phyloP scores from a whole-genome alignment of 2,888 invertebrate genomes.

The Hofmannophila pseudospretella region DNA sequence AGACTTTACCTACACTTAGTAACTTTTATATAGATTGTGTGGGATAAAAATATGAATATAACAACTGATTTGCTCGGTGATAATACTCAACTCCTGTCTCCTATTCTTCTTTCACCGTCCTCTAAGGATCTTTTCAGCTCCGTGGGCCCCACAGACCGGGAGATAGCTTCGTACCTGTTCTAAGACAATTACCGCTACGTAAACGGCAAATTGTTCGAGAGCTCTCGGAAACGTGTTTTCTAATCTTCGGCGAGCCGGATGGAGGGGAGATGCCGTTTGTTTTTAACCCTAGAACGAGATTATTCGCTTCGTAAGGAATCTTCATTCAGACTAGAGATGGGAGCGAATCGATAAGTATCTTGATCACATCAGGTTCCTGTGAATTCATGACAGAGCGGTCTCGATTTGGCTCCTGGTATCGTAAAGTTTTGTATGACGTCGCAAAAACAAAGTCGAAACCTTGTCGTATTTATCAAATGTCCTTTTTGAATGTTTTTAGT shows the following conservation, averaged over 20 bases:
- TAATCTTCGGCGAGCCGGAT: constrained; percentile 56
- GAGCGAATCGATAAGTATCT: background rate
- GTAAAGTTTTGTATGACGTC: too few relatives aligned
- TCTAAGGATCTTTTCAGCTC: constrained; percentile 1
- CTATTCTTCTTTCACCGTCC: too few relatives aligned
- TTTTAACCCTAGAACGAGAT: constrained; percentile 40
- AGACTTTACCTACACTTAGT: too few relatives aligned
- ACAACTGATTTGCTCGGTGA: too few relatives aligned
- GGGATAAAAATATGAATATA: too few relatives aligned
- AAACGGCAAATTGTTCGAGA: constrained; percentile 71
- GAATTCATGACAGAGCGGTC: background rate
- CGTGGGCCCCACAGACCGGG: constrained; percentile 28
- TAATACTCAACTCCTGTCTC: too few relatives aligned
- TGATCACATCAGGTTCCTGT: background rate
- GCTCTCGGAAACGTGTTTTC: constrained; percentile 66
- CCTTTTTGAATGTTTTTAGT: too few relatives aligned
- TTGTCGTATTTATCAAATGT: too few relatives aligned
- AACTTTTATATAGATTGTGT: too few relatives aligned
- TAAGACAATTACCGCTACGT: constrained; percentile 73
- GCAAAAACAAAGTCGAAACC: too few relatives aligned
- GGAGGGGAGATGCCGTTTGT: constrained; percentile 40
- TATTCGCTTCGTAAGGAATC: constrained; percentile 29
- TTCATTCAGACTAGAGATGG: constrained; percentile 11
- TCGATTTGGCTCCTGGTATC: background rate
- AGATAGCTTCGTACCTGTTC: constrained; percentile 58